These are phyloP conservation scores for Gasterosteus aculeatus DNA, from an alignment of 2,113 vertebrate genomes.

Conservation along the genomic window DNA sequence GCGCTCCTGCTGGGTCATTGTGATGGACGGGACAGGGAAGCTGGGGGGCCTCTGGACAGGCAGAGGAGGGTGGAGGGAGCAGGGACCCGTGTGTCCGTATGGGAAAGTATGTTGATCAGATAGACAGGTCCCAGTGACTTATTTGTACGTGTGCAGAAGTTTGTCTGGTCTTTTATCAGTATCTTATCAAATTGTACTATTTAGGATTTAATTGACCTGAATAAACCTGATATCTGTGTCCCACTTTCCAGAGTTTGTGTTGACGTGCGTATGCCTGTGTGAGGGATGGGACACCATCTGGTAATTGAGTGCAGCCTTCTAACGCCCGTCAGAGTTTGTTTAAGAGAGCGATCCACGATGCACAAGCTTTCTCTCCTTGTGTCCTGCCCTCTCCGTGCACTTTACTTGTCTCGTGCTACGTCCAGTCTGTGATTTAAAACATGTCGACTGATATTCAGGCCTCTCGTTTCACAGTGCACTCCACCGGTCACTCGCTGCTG, in stretches of 20 bases:
- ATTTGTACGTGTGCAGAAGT: background rate
- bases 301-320: conserved; percentile 63
- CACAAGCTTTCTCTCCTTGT: conserved; percentile 20
- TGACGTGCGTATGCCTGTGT: background rate
- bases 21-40: conserved; percentile 39
- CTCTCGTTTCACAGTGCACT: conserved; percentile 6
- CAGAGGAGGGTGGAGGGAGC: conserved; percentile 35
- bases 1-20: conserved; percentile 40
- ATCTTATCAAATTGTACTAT: background rate
- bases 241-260: background rate
- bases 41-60: conserved; percentile 18
- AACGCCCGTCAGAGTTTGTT: conserved; percentile 66
- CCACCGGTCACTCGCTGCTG: conserved; percentile 20
- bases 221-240: background rate
- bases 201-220: background rate
- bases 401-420: conserved; percentile 2
- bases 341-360: conserved; percentile 48
- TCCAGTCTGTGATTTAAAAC: conserved; percentile 30
- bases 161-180: conserved; percentile 11
- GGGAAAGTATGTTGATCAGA: conserved; percentile 21
- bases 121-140: background rate
- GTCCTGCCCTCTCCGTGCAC: conserved; percentile 36
- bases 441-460: conserved; percentile 10
- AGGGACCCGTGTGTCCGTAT: conserved; percentile 62
- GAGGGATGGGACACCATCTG: conserved; percentile 40